Evolutionary conservation across 2,113 vertebrate genomes (phyloP).

Genomic region (Lophochroa leadbeateri): DNA sequence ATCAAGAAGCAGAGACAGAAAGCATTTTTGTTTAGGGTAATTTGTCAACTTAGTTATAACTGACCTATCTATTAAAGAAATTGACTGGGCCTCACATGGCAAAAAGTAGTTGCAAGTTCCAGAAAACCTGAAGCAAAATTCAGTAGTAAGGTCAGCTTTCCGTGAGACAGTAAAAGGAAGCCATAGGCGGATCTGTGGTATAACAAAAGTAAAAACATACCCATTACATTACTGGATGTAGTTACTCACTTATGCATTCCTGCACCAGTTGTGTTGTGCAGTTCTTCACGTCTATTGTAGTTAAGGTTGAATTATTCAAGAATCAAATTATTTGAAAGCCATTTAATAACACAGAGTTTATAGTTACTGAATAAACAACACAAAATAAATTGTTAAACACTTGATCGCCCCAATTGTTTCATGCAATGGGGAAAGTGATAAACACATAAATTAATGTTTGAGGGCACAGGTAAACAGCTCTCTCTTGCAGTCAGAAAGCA

Average conservation of each 20-base stretch:
- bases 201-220: neutral
- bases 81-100: neutral
- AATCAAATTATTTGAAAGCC: neutral
- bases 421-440: neutral
- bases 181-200: neutral
- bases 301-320: neutral
- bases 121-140: neutral
- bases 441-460: neutral
- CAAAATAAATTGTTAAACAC: neutral
- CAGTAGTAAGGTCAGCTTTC: neutral
- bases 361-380: neutral
- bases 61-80: neutral
- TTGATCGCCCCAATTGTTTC: neutral
- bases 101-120: neutral
- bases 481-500: neutral
- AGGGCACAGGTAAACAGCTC: neutral
- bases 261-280: neutral
- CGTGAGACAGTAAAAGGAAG: neutral
- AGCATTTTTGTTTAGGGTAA: neutral
- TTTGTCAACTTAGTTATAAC: neutral
- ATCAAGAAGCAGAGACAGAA: neutral
- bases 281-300: neutral
- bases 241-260: neutral
- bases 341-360: neutral
- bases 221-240: neutral